Conservation (phyloP, 2,888 invertebrate species). For the Andrena marginata region DNA sequence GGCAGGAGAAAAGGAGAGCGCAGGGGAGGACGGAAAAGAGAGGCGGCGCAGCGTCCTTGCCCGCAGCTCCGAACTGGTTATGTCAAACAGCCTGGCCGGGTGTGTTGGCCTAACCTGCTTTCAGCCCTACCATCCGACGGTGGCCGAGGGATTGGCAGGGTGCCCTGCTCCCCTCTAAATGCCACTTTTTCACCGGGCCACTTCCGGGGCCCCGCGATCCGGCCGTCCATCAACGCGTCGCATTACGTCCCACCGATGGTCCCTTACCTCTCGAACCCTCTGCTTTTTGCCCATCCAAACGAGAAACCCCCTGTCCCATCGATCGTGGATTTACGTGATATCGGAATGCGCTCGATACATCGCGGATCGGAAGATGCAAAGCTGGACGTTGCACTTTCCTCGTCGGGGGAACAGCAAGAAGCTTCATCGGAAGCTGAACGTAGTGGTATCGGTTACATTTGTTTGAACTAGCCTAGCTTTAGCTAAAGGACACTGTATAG, state of each 20-base stretch:
- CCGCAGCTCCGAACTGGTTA: constrained; percentile 76
- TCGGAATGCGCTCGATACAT: background rate
- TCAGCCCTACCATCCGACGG: constrained; percentile 47
- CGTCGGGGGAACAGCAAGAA: too few species aligned
- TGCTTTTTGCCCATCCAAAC: constrained; percentile 35
- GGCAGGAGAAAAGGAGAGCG: constrained; percentile 35
- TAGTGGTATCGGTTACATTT: too few species aligned
- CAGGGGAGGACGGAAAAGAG: constrained; percentile 14
- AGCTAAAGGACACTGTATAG: background rate
- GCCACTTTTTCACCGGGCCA: constrained; percentile 58
- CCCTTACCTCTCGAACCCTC: constrained; percentile 15
- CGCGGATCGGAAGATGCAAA: background rate
- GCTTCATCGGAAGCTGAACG: too few species aligned
- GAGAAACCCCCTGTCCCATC: background rate
- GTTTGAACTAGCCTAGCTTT: background rate
- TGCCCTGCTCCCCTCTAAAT: constrained; percentile 60
- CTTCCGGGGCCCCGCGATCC: constrained; percentile 58
- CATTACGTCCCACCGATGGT: constrained; percentile 53
- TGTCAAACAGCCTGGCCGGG: constrained; percentile 69
- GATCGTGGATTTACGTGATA: constrained; percentile 17
- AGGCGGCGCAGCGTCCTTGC: constrained; percentile 67
- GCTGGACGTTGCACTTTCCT: too few species aligned
- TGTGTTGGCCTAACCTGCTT: constrained; percentile 65
- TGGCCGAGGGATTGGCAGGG: constrained; percentile 41
- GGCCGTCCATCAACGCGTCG: constrained; percentile 61